A percentile compares a stretch with the other conserved stretches of the same genome.
These are phyloP conservation scores for Molossus molossus DNA, from an alignment of 2,797 vertebrate genomes.

Conservation along the genomic window DNA sequence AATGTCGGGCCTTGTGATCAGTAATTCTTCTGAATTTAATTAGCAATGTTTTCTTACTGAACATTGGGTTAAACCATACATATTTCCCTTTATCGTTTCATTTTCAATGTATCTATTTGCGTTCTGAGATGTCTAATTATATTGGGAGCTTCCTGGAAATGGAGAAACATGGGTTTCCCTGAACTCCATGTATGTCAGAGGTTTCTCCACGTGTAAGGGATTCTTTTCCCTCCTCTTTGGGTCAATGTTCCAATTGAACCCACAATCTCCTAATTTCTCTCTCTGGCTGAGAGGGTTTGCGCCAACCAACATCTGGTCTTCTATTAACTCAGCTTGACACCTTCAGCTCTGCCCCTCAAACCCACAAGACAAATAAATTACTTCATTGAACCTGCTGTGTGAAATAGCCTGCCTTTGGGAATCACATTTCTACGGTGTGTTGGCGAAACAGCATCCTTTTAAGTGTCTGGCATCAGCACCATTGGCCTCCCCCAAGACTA, in stretches of 20 bases:
- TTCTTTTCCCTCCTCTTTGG: not conserved
- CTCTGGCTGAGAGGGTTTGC: not conserved
- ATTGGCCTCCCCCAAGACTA: not conserved
- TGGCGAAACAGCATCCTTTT: slow-evolving; percentile 9
- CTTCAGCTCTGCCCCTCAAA: not conserved
- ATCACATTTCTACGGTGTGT: not conserved
- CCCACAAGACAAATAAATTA: slow-evolving; percentile 28
- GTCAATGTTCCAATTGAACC: not conserved
- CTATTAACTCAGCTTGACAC: not conserved
- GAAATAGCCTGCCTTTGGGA: slow-evolving; percentile 31
- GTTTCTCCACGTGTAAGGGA: not conserved
- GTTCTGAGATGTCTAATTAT: not conserved
- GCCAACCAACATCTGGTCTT: slow-evolving; percentile 10
- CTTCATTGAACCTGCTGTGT: slow-evolving; percentile 18
- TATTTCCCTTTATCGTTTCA: not conserved
- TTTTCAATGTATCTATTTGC: not conserved
- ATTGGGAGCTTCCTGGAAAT: not conserved
- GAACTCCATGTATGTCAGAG: not conserved
- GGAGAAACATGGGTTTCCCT: not conserved
- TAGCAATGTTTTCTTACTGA: not conserved
- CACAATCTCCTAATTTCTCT: slow-evolving; percentile 43
- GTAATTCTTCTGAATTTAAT: not conserved
- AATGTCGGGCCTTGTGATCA: not conserved
- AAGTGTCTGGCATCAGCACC: not conserved
- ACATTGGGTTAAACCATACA: not conserved